Conservation (phyloP, 2,113 vertebrate genomes). For the Apodemus speciosus region DNA sequence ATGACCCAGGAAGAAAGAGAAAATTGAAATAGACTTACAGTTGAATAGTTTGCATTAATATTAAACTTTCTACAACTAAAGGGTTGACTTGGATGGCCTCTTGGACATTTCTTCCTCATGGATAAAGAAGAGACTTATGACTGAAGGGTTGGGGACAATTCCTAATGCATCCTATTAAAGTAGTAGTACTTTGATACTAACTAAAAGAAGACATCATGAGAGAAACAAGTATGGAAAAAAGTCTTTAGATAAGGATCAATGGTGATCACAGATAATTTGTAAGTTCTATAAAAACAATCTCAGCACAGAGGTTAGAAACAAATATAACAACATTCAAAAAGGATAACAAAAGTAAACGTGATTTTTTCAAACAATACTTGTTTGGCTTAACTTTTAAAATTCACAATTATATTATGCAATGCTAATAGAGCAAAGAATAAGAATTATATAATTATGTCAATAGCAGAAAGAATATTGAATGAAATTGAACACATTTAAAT, state of each 20-base stretch:
- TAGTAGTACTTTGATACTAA: not conserved
- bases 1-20: not conserved
- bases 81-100: not conserved
- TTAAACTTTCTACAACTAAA: not conserved
- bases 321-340: not conserved
- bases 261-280: not conserved
- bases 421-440: not conserved
- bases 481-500: not conserved
- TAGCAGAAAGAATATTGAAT: not conserved
- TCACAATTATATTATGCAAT: not conserved
- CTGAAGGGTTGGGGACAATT: not conserved
- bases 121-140: not conserved
- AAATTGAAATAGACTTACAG: not conserved
- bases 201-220: no score
- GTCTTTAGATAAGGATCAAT: no score
- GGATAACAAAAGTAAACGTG: not conserved
- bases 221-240: not conserved
- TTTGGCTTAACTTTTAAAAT: not conserved
- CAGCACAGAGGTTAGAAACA: not conserved
- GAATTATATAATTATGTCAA: not conserved
- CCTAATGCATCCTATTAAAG: not conserved
- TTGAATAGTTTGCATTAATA: not conserved
- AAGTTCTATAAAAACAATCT: not conserved
- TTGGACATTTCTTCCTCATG: not conserved
- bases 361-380: not conserved